phyloP scores from a whole-genome alignment of 2,113 vertebrate species.

The Mobula birostris region DNA sequence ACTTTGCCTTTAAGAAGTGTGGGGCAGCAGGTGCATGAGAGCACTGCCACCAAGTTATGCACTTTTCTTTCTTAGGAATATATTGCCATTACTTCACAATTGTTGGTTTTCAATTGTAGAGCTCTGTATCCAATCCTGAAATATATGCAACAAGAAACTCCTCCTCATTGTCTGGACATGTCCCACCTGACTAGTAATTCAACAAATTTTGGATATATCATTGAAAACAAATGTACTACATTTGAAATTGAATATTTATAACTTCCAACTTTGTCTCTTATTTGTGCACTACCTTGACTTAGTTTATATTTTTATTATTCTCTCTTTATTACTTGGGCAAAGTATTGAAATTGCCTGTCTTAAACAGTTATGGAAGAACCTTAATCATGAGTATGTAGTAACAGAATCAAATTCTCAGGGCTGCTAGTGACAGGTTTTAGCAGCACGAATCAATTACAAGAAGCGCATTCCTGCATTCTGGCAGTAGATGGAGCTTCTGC shows the following conservation, averaged over 20 bases:
- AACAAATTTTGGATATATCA: not conserved
- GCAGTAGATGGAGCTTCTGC: conserved; percentile 29
- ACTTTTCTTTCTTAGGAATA: no score
- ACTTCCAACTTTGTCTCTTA: not conserved
- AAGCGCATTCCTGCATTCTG: not conserved
- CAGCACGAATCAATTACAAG: not conserved
- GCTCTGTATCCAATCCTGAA: no score
- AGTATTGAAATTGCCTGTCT: not conserved
- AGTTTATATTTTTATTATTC: not conserved
- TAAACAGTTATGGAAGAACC: not conserved
- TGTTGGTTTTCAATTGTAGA: no score
- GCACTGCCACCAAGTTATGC: no score
- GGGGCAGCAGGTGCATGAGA: no score
- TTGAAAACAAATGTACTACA: not conserved
- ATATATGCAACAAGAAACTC: not conserved
- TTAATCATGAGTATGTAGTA: not conserved
- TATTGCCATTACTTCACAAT: no score
- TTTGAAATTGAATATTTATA: not conserved
- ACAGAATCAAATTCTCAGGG: not conserved
- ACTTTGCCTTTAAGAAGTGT: no score
- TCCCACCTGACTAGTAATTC: not conserved
- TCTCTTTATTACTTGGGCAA: not conserved
- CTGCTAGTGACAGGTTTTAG: not conserved
- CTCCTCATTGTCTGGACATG: not conserved
- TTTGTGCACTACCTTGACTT: not conserved